These are phyloP conservation scores for Anthoptus insignis DNA, from an alignment of 2,888 invertebrate genomes.

Conservation along the genomic window DNA sequence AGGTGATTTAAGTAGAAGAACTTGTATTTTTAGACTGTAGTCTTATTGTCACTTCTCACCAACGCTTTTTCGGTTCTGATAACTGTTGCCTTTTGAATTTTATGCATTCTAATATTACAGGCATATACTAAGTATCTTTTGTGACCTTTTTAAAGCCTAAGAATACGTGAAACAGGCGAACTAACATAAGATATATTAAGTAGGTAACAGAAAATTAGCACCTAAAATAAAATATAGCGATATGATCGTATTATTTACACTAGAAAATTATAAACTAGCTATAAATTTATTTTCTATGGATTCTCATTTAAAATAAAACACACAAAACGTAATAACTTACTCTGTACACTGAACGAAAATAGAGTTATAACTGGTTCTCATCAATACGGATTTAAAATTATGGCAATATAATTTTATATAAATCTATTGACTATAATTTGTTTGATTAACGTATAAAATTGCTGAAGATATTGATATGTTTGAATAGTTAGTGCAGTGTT, in stretches of 20 bases:
- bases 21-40: conserved; percentile 70
- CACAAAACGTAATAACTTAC: conserved; percentile 80
- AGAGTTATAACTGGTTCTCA: conserved; percentile 69
- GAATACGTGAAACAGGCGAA: conserved; percentile 53
- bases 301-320: conserved; percentile 72
- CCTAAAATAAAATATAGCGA: conserved; percentile 82
- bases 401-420: conserved; percentile 72
- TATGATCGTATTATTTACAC: conserved; percentile 54
- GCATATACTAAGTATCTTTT: conserved; percentile 56
- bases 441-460: conserved; percentile 27
- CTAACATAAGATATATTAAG: conserved; percentile 53
- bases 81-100: conserved; percentile 70
- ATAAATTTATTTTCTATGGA: conserved; percentile 74
- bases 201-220: conserved; percentile 72
- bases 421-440: conserved; percentile 53
- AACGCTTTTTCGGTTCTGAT: conserved; percentile 83
- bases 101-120: conserved; percentile 49
- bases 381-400: conserved; percentile 69
- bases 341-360: conserved; percentile 75
- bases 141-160: conserved; percentile 64
- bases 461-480: conserved; percentile 41
- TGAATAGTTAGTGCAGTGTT: conserved; percentile 18
- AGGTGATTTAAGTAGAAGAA: conserved; percentile 87
- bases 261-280: conserved; percentile 64
- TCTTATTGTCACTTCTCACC: conserved; percentile 80